Conservation (phyloP, 2,888 invertebrate genomes). For the Erebia ligea region DNA sequence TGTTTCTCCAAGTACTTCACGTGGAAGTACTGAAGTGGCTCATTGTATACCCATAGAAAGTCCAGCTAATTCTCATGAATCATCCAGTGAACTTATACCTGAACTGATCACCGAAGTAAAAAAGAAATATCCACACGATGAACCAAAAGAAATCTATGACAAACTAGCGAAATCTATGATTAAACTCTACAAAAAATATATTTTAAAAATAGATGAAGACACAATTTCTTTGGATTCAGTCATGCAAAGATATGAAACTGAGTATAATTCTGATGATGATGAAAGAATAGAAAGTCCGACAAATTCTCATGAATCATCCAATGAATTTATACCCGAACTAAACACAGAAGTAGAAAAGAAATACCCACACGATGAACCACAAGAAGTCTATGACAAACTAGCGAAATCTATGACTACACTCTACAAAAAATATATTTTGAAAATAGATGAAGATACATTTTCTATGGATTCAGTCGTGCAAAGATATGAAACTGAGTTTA, state of each 20-base stretch:
- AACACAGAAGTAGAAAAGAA: neutral
- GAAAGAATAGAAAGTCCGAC: neutral
- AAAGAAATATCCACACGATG: neutral
- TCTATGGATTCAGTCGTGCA: too few relatives aligned
- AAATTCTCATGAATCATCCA: neutral
- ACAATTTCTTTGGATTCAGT: too few relatives aligned
- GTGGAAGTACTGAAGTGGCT: too few relatives aligned
- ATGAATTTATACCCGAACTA: neutral
- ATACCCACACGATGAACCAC: neutral
- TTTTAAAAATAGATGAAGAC: neutral
- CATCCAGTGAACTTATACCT: neutral
- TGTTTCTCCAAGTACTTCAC: too few relatives aligned
- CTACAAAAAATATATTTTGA: neutral
- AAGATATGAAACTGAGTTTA: too few relatives aligned
- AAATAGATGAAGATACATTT: neutral
- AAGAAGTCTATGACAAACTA: neutral
- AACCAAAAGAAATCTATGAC: neutral
- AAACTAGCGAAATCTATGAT: neutral
- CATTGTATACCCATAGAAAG: neutral
- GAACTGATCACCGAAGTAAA: neutral
- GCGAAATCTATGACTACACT: neutral
- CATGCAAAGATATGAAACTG: too few relatives aligned
- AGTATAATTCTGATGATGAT: too few relatives aligned
- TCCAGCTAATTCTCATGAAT: neutral
- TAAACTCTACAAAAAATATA: neutral